A percentile compares a stretch with the other conserved stretches of the same genome.
These are phyloP conservation scores for Sinosuthora webbiana DNA, from an alignment of 2,113 vertebrate genomes.

Conservation along the genomic window DNA sequence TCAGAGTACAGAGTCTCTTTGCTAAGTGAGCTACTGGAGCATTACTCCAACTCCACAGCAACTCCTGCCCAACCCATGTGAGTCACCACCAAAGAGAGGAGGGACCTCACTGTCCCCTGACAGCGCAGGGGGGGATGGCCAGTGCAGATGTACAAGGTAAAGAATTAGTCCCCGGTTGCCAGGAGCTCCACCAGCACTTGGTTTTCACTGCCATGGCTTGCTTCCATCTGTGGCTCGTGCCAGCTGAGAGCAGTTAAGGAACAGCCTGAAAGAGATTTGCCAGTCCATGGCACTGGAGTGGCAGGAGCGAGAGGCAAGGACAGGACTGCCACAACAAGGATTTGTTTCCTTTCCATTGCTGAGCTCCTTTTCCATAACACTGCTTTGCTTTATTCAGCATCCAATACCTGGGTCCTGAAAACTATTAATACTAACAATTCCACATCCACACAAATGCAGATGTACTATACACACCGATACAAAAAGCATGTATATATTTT, in stretches of 20 bases:
- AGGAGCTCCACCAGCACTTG: not conserved
- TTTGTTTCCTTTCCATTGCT: not conserved
- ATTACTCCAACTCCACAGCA: not conserved
- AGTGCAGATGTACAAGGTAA: not conserved
- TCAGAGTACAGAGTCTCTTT: not conserved
- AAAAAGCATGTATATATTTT: not conserved
- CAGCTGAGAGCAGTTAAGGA: not conserved
- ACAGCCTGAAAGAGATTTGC: not conserved
- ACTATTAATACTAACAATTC: not conserved
- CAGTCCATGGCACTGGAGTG: not conserved
- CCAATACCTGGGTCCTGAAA: not conserved
- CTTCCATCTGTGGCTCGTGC: not conserved
- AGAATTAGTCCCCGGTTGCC: not conserved
- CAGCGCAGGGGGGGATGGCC: accelerated
- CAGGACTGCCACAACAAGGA: not conserved
- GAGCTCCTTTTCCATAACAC: not conserved
- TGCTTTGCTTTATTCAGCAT: not conserved
- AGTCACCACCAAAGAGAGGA: not conserved
- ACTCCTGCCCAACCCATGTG: not conserved
- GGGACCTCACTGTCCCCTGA: not conserved
- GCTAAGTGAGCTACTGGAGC: not conserved
- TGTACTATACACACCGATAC: not conserved
- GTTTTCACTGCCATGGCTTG: not conserved
- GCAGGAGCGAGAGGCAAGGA: not conserved
- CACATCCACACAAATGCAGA: not conserved